Conservation (phyloP, 2,888 invertebrate genomes). For the Callyntrura guangdongensis region DNA sequence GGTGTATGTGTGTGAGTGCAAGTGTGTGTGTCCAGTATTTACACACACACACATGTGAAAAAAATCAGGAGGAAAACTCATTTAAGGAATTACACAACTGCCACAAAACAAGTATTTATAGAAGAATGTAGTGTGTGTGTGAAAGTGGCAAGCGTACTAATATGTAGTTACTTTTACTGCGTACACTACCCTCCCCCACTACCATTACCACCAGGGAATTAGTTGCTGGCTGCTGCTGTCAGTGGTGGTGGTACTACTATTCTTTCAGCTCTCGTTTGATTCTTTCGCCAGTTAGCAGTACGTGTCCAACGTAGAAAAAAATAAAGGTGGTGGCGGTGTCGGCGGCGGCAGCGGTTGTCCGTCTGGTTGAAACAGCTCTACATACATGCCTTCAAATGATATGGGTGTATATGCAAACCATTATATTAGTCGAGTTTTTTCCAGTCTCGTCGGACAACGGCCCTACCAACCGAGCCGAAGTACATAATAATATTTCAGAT, state of each 20-base stretch:
- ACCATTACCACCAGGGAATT: constrained; percentile 58
- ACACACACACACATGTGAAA: neutral
- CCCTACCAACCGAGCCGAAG: constrained; percentile 23
- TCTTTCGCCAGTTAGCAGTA: constrained; percentile 56
- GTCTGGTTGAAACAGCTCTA: too few relatives aligned
- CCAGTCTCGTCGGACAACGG: neutral
- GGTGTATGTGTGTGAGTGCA: neutral
- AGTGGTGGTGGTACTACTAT: neutral
- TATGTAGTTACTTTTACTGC: constrained; percentile 2
- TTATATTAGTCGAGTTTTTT: too few relatives aligned
- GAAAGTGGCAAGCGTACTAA: neutral
- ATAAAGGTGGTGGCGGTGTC: neutral
- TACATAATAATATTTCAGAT: neutral
- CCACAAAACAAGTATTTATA: constrained; percentile 62
- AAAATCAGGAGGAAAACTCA: constrained; percentile 63
- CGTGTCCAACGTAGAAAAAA: constrained; percentile 47
- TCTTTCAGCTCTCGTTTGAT: constrained; percentile 29
- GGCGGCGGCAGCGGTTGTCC: too few relatives aligned
- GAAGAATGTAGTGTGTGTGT: neutral
- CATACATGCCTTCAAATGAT: too few relatives aligned
- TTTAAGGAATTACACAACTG: constrained; percentile 62
- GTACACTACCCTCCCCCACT: too few relatives aligned
- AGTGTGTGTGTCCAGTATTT: neutral
- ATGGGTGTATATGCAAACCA: too few relatives aligned
- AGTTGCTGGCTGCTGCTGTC: constrained; percentile 1